Evolutionary conservation across 2,797 vertebrate species (phyloP), one percentile per base, ranked within the genome.

Genomic region (Oreochromis grahami): DNA sequence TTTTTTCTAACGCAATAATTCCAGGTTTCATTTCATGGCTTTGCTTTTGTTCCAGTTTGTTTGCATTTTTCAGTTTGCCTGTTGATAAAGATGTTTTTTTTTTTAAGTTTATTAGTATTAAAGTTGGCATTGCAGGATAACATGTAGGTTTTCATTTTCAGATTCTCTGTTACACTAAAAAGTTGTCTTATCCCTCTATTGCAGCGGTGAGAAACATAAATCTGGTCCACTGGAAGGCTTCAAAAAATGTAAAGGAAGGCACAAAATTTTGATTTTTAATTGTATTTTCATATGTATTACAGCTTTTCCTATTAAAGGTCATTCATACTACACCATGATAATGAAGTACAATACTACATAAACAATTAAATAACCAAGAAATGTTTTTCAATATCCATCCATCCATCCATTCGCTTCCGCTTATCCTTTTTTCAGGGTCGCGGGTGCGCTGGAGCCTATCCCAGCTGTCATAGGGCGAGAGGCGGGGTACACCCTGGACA

Each of bases 1-100:
- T 29, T 29, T 56, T 2, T 15, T 5, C 53, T 9, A 56, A 56
- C 7, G 8, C 53, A 56, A 29, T 26, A 21, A 14, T 5, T 63
- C 34, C 32, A 38, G 11, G 32, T 63, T 63, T 34, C 32, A 29
- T 1, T 15, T 9, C 53, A 56, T 14, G 7, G 53, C 26, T 29
- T 32, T 58, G 26, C 11, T 38, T 8, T 65, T 65, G 60, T 38
- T 63, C 53, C 13, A 0, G 13, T 56, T 56, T 50, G 52, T 0
- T 26, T 36, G 34, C 1, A 1, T 12, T 63, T 63, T 38, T 63
- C 19, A 63, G 15, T 63, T n/a, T 63, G 19, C 6, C 53, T 38
- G n/a, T 13, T 0, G 0, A 63, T 63, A 63, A 63, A 38, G 10
- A n/a, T 29, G 0, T 5, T 29, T 0, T 4, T 0, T 4, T 8